phyloP scores from a whole-genome alignment of 2,888 invertebrate genomes.

The Caenorhabditis japonica region DNA sequence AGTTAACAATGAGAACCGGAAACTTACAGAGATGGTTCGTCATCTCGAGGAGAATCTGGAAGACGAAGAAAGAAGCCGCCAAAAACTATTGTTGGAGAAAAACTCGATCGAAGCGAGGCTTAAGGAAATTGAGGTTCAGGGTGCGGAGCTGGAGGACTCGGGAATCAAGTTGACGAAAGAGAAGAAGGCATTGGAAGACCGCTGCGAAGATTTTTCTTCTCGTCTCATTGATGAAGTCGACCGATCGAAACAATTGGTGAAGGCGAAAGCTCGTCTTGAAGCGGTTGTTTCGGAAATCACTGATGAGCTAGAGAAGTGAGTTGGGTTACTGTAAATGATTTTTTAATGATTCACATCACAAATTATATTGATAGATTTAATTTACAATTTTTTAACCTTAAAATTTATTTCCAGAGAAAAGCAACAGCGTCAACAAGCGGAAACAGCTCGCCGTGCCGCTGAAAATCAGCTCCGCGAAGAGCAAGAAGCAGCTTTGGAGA shows the following conservation, averaged over 20 bases:
- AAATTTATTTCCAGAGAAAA: slow-evolving; percentile 61
- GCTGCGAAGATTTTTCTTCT: slow-evolving; percentile 90
- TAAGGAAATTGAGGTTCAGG: slow-evolving; percentile 47
- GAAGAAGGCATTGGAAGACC: slow-evolving; percentile 93
- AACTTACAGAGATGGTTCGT: slow-evolving; percentile 81
- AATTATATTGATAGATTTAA: too few relatives aligned
- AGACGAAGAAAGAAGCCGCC: slow-evolving; percentile 94
- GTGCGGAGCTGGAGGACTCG: slow-evolving; percentile 47
- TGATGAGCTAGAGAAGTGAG: slow-evolving; percentile 50
- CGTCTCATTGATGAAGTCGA: slow-evolving; percentile 97
- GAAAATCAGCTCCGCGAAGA: slow-evolving; percentile 84
- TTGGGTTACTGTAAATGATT: not conserved
- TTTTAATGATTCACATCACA: slow-evolving; percentile 1
- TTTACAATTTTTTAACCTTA: too few relatives aligned
- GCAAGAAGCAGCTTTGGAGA: slow-evolving; percentile 91
- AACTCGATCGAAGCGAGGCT: slow-evolving; percentile 95
- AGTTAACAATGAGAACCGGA: slow-evolving; percentile 96
- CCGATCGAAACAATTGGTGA: slow-evolving; percentile 82
- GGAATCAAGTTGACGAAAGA: slow-evolving; percentile 84
- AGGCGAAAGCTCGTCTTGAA: slow-evolving; percentile 91
- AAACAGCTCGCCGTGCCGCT: slow-evolving; percentile 51
- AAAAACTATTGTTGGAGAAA: slow-evolving; percentile 96
- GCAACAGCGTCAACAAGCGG: slow-evolving; percentile 51
- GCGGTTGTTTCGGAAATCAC: slow-evolving; percentile 28
- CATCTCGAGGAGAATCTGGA: slow-evolving; percentile 82